phyloP scores from a whole-genome alignment of 2,113 vertebrate genomes.

The Psilopsiagon aurifrons region DNA sequence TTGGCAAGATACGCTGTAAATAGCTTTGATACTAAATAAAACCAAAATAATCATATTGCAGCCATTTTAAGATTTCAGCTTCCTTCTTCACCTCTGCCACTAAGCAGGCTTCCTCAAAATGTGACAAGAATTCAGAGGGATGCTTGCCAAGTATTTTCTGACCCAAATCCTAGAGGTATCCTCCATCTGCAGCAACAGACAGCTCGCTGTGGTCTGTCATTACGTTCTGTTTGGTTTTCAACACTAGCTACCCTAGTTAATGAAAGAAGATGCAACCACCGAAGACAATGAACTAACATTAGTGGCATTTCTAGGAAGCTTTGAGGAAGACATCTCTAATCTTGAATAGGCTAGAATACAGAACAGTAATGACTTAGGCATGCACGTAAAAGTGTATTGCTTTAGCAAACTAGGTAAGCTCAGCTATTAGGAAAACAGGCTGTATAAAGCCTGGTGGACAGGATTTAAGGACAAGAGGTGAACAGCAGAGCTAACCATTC shows the following conservation, averaged over 20 bases:
- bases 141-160: conserved; percentile 44
- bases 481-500: neutral
- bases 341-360: neutral
- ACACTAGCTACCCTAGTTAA: conserved; percentile 39
- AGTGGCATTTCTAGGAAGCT: neutral
- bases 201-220: conserved; percentile 47
- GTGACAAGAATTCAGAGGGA: conserved; percentile 59
- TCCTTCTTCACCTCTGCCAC: conserved; percentile 39
- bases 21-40: conserved; percentile 62
- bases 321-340: neutral
- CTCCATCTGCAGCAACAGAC: conserved; percentile 62
- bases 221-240: conserved; percentile 66
- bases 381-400: neutral
- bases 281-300: neutral
- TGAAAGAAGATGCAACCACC: conserved; percentile 9
- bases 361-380: neutral
- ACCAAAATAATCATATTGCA: neutral
- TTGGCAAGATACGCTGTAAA: conserved; percentile 17
- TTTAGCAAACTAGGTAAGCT: neutral
- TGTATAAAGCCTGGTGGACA: neutral
- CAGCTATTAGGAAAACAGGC: neutral
- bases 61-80: conserved; percentile 49
- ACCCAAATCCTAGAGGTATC: conserved; percentile 62
- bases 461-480: neutral
- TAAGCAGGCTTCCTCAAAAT: conserved; percentile 31